A percentile compares a stretch with the other conserved stretches of the same genome.
Evolutionary conservation across 2,888 invertebrate genomes (phyloP).

Genomic region (Dysmachus trigonus): DNA sequence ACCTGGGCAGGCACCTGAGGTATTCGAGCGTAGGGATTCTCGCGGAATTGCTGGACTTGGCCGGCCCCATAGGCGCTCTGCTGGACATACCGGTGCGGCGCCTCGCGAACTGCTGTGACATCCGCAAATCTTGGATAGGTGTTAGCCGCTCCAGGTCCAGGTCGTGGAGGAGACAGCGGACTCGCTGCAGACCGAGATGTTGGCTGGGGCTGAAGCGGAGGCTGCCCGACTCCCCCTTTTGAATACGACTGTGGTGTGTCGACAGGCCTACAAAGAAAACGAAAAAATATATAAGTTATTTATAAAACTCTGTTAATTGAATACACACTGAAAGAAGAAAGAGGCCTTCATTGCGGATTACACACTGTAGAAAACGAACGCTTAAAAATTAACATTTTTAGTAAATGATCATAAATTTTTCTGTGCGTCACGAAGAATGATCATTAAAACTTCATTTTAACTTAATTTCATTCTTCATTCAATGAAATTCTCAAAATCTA

Average conservation of each 20-base stretch:
- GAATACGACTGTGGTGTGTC: conserved; percentile 62
- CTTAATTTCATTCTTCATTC: too few relatives aligned
- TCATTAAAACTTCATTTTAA: too few relatives aligned
- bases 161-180: conserved; percentile 63
- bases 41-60: conserved; percentile 58
- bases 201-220: conserved; percentile 54
- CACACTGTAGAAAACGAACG: too few relatives aligned
- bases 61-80: conserved; percentile 62
- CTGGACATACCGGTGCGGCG: conserved; percentile 62
- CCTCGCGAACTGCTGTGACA: conserved; percentile 59
- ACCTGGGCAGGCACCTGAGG: conserved; percentile 59
- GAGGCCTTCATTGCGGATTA: too few relatives aligned
- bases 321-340: neutral
- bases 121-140: conserved; percentile 62
- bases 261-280: conserved; percentile 60
- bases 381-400: too few relatives aligned
- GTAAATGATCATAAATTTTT: too few relatives aligned
- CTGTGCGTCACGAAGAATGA: too few relatives aligned
- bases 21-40: conserved; percentile 62
- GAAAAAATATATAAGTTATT: neutral
- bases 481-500: too few relatives aligned
- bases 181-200: conserved; percentile 63
- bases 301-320: neutral
- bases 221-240: conserved; percentile 59
- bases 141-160: conserved; percentile 59